These are phyloP conservation scores for Phalera bucephala DNA, from an alignment of 2,888 invertebrate species.

Conservation along the genomic window DNA sequence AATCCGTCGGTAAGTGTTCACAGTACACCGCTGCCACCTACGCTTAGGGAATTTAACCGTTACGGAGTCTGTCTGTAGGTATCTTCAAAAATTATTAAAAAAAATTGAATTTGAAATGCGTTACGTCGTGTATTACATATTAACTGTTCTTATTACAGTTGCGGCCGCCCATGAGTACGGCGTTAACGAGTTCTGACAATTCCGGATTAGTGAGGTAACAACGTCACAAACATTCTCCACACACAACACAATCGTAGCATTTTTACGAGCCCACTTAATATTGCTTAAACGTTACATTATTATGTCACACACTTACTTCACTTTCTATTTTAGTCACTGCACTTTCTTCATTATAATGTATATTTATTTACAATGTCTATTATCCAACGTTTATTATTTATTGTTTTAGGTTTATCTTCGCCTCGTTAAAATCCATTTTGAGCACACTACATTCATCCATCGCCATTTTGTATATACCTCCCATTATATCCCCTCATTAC, in stretches of 20 bases:
- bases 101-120: too few species aligned
- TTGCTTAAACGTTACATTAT: constrained; percentile 25
- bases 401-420: constrained; percentile 81
- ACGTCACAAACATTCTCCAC: constrained; percentile 17
- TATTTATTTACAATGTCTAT: constrained; percentile 21
- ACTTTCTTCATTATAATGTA: constrained; percentile 15
- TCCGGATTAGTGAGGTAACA: constrained; percentile 81
- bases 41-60: too few species aligned
- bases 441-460: constrained; percentile 56
- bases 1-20: too few species aligned
- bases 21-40: too few species aligned
- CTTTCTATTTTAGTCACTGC: too few species aligned
- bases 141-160: constrained; percentile 57
- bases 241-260: constrained; percentile 10
- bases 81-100: too few species aligned
- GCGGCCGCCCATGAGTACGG: constrained; percentile 75
- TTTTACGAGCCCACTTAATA: constrained; percentile 15
- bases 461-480: constrained; percentile 53
- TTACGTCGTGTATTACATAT: too few species aligned
- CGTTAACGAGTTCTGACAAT: constrained; percentile 79
- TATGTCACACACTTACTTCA: constrained; percentile 21
- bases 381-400: constrained; percentile 44
- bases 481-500: constrained; percentile 46
- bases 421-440: constrained; percentile 64
- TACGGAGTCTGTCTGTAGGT: too few species aligned